Evolutionary conservation across 2,113 vertebrate genomes (phyloP).

Genomic region (Pangasianodon hypophthalmus): DNA sequence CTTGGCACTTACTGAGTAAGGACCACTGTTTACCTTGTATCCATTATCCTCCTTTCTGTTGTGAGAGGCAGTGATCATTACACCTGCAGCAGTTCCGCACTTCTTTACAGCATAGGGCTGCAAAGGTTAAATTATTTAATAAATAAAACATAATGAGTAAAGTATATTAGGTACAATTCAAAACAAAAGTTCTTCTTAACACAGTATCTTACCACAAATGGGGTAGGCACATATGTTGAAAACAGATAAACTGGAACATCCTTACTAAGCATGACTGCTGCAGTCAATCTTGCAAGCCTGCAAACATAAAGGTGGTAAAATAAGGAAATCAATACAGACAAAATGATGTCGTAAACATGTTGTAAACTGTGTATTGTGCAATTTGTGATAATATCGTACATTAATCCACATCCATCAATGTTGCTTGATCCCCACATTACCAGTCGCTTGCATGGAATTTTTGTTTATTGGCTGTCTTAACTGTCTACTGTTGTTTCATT

Average conservation of each 20-base stretch:
- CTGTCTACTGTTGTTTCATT: neutral
- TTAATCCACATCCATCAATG: neutral
- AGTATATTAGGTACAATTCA: neutral
- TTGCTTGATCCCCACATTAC: neutral
- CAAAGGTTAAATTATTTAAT: conserved; percentile 40
- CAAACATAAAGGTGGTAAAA: conserved; percentile 8
- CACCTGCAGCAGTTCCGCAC: conserved; percentile 84
- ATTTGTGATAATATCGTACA: neutral
- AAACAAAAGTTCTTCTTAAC: neutral
- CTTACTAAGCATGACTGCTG: conserved; percentile 86
- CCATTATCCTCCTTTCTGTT: conserved; percentile 96
- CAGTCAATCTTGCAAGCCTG: conserved; percentile 87
- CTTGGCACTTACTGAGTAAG: neutral
- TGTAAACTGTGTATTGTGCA: neutral
- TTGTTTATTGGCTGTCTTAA: neutral
- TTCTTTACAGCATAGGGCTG: conserved; percentile 90
- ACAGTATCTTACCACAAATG: conserved; percentile 86
- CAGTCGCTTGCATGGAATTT: neutral
- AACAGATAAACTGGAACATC: conserved; percentile 87
- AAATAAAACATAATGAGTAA: neutral
- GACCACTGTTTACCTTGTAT: conserved; percentile 81
- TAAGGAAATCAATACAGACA: neutral
- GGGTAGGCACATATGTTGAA: conserved; percentile 90
- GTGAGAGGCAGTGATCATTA: conserved; percentile 96
- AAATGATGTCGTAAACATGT: neutral